phyloP scores from a whole-genome alignment of 2,113 vertebrate genomes.

The Hypocryptadius cinnamomeus region DNA sequence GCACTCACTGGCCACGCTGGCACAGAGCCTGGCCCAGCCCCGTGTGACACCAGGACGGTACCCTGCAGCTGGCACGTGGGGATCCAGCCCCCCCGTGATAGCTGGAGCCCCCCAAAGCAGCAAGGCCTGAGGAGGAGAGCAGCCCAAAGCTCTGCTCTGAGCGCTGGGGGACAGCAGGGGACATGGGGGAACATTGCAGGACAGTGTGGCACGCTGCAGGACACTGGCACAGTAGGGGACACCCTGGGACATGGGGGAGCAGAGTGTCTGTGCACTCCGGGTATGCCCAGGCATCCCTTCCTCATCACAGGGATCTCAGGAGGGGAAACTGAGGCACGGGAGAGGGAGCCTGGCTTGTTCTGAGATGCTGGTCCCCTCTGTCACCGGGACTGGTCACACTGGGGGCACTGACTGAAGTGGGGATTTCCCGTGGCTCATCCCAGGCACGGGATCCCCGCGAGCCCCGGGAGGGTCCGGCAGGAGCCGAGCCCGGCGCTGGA shows the following conservation, averaged over 20 bases:
- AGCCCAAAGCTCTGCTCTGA: neutral
- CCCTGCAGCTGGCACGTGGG: fast-evolving
- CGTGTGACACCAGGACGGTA: fast-evolving
- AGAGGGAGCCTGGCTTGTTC: neutral
- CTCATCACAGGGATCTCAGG: neutral
- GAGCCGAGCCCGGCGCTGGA: neutral
- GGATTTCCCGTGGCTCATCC: neutral
- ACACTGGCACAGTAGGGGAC: neutral
- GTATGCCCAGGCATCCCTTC: neutral
- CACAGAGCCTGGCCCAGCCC: neutral
- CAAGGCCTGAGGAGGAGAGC: neutral
- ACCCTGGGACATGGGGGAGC: neutral
- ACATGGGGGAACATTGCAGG: neutral
- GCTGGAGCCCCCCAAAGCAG: neutral
- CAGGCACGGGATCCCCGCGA: neutral
- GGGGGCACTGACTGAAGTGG: fast-evolving
- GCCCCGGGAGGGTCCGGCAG: neutral
- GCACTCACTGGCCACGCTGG: neutral
- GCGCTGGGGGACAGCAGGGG: neutral
- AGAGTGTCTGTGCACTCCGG: neutral
- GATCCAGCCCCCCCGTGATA: fast-evolving
- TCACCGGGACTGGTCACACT: neutral
- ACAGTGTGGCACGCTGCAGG: neutral
- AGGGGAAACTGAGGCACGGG: neutral
- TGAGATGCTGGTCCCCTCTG: neutral